Evolutionary conservation across 35 echinoderm and acorn worm species (phyloP).

Genomic region (Acanthaster planci): DNA sequence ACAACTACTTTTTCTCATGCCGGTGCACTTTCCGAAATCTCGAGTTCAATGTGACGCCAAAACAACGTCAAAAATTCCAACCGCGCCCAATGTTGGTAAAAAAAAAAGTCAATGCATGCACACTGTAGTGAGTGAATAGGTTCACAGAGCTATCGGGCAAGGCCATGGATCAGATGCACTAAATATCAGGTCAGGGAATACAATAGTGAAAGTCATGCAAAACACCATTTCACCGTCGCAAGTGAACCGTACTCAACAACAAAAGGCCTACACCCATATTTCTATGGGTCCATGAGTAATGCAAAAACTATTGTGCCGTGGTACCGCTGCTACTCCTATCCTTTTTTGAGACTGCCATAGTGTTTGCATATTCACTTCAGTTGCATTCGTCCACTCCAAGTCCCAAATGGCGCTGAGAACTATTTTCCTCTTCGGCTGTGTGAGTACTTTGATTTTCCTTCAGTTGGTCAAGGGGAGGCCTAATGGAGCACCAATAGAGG

Average conservation of each 20-base stretch:
- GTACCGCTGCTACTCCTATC: neutral
- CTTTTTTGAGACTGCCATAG: neutral
- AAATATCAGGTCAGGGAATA: neutral
- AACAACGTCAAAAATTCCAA: too few relatives aligned
- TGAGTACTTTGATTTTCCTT: neutral
- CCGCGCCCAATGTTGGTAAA: too few relatives aligned
- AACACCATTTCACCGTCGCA: neutral
- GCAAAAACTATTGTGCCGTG: neutral
- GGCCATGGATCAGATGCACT: too few relatives aligned
- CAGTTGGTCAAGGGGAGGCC: neutral
- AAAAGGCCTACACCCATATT: slow-evolving; percentile 24
- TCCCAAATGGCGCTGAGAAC: neutral
- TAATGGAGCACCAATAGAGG: neutral
- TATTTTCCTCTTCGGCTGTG: neutral
- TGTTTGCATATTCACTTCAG: neutral
- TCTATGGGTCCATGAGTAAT: neutral
- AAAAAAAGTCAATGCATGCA: too few relatives aligned
- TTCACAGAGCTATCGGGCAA: too few relatives aligned
- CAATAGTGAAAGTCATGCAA: too few relatives aligned
- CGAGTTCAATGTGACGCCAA: too few relatives aligned
- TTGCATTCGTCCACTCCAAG: neutral
- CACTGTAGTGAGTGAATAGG: too few relatives aligned
- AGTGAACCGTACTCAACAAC: neutral
- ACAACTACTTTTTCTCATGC: too few relatives aligned
- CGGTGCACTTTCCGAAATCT: too few relatives aligned